These are phyloP conservation scores for Denticeps clupeoides DNA, from an alignment of 2,797 vertebrate species.

Conservation along the genomic window DNA sequence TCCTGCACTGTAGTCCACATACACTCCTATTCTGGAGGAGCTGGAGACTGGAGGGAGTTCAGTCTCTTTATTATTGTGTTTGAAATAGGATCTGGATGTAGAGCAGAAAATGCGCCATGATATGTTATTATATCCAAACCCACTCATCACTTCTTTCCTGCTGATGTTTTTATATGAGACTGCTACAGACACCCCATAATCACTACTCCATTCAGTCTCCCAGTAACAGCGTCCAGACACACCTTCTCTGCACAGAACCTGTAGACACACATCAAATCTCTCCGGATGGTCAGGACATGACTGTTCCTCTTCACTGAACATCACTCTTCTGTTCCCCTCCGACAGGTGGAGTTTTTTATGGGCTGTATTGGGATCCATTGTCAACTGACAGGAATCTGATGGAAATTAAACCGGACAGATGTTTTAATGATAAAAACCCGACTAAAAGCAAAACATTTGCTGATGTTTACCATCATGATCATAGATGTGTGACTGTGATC, in stretches of 20 bases:
- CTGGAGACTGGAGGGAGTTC: neutral
- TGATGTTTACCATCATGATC: too few relatives aligned
- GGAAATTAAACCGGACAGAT: too few relatives aligned
- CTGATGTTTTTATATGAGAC: constrained; percentile 18
- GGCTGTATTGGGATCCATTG: too few relatives aligned
- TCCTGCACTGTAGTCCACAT: constrained; percentile 21
- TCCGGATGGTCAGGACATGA: constrained; percentile 4
- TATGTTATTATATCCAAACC: constrained; percentile 20
- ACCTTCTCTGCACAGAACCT: constrained; percentile 23
- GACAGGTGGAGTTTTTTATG: too few relatives aligned
- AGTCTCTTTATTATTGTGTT: constrained; percentile 15
- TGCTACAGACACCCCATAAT: constrained; percentile 14
- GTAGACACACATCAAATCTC: constrained; percentile 15
- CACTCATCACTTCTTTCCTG: constrained; percentile 15
- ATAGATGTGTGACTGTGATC: too few relatives aligned
- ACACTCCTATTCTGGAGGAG: constrained; percentile 20
- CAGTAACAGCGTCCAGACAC: constrained; percentile 24
- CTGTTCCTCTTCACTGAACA: too few relatives aligned
- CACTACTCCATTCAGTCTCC: constrained; percentile 22
- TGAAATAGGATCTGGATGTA: constrained; percentile 7
- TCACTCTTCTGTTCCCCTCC: too few relatives aligned
- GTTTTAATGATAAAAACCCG: too few relatives aligned
- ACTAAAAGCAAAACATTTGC: too few relatives aligned
- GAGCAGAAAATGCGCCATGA: constrained; percentile 20
- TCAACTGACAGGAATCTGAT: too few relatives aligned